Conservation (phyloP, 1,140 invertebrate genomes). For the Drosophila asahinai region DNA sequence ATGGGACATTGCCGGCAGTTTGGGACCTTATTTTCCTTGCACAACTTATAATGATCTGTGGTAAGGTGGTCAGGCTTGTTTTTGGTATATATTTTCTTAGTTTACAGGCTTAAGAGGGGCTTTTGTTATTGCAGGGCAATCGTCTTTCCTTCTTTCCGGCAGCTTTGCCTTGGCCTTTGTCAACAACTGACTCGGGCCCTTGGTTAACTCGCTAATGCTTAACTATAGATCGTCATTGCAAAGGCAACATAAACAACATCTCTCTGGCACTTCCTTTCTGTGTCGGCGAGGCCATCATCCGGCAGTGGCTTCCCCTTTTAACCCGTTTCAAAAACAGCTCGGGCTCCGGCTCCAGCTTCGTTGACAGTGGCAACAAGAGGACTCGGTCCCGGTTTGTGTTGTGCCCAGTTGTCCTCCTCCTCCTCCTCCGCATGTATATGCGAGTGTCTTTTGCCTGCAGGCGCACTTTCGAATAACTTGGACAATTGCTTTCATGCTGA, state of each 20-base stretch:
- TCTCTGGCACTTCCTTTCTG: conserved; percentile 25
- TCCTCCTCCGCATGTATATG: conserved; percentile 3
- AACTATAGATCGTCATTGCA: conserved; percentile 27
- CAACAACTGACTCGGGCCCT: conserved; percentile 2
- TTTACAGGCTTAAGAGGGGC: neutral
- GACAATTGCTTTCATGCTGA: conserved; percentile 75
- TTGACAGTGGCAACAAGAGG: conserved; percentile 32
- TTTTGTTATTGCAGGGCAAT: neutral
- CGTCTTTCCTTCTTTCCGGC: neutral
- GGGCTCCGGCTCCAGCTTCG: conserved; percentile 15
- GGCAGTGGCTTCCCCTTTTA: conserved; percentile 31
- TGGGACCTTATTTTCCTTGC: conserved; percentile 5
- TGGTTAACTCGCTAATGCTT: conserved; percentile 41
- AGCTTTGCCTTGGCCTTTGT: neutral
- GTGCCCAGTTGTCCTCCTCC: conserved; percentile 9
- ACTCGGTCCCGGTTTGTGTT: conserved; percentile 15
- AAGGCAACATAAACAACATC: conserved; percentile 41
- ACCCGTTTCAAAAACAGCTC: conserved; percentile 58
- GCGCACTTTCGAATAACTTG: conserved; percentile 63
- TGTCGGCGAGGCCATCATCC: conserved; percentile 17
- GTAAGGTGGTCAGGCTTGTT: neutral
- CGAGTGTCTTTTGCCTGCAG: conserved; percentile 42
- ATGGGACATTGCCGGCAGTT: conserved; percentile 14
- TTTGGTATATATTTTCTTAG: neutral
- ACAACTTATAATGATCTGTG: conserved; percentile 30